These are phyloP conservation scores for Apodemus speciosus DNA, from an alignment of 2,113 vertebrate species.

Conservation along the genomic window DNA sequence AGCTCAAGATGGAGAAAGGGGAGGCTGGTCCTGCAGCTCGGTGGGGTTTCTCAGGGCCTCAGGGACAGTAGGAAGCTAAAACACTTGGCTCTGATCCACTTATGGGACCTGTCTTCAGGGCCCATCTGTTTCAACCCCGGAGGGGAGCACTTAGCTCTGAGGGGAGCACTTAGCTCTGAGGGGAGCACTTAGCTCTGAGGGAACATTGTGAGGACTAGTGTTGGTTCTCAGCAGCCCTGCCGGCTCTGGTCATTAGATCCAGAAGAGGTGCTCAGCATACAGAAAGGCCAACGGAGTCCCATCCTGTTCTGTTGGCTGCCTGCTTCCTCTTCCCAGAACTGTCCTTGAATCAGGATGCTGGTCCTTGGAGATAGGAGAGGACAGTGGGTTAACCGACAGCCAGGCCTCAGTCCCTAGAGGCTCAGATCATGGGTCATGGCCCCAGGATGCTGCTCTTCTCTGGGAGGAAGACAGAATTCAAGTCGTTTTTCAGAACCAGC, in stretches of 20 bases:
- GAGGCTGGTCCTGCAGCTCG: not conserved
- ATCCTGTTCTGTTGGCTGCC: not conserved
- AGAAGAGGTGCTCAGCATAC: not conserved
- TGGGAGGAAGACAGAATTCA: not conserved
- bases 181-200: not conserved
- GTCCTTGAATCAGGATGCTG: not conserved
- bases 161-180: not conserved
- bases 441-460: not conserved
- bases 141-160: not conserved
- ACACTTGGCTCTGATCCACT: not conserved
- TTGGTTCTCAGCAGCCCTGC: not conserved
- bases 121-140: not conserved
- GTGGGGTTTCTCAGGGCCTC: not conserved
- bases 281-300: not conserved
- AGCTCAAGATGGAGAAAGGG: not conserved
- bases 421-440: not conserved
- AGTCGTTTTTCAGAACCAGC: not conserved
- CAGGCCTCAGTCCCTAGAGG: too few species aligned
- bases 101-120: too few species aligned
- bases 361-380: not conserved
- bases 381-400: not conserved
- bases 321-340: not conserved
- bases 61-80: not conserved
- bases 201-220: not conserved
- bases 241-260: not conserved